A percentile compares a stretch with the other conserved stretches of the same genome.
Evolutionary conservation across 2,113 vertebrate genomes (phyloP).

Genomic region (Mastomys natalensis): DNA sequence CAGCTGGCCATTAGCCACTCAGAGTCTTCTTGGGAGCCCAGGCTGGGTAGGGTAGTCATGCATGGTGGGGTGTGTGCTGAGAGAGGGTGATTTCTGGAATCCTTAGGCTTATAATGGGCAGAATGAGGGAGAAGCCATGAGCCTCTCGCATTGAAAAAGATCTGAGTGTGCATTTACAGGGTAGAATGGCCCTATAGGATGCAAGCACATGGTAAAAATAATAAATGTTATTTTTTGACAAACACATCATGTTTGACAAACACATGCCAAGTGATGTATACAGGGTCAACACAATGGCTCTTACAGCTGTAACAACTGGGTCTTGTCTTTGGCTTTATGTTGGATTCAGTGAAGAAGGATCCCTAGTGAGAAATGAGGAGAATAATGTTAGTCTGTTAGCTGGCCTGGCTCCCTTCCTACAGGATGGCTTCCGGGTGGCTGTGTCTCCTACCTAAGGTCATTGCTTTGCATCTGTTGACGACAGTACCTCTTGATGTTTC

Average conservation of each 20-base stretch:
- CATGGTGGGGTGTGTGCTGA: not conserved
- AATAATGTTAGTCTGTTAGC: not conserved
- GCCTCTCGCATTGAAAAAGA: not conserved
- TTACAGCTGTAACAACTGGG: accelerated
- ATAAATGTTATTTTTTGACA: conserved; percentile 22
- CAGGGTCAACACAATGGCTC: not conserved
- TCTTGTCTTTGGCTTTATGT: not conserved
- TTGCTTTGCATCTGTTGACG: not conserved
- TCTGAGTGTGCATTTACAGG: not conserved
- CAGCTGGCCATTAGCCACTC: not conserved
- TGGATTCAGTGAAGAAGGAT: not conserved
- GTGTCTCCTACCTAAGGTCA: not conserved
- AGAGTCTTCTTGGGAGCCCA: not conserved
- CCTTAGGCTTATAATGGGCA: not conserved
- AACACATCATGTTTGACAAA: not conserved
- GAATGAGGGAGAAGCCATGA: not conserved
- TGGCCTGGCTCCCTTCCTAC: not conserved
- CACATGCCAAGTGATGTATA: not conserved
- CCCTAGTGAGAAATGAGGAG: not conserved
- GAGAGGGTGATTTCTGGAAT: not conserved
- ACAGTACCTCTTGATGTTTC: not conserved
- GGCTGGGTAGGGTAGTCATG: not conserved
- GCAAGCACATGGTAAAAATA: not conserved
- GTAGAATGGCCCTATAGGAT: not conserved
- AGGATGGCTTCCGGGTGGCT: not conserved